Evolutionary conservation across 2,888 invertebrate genomes (phyloP), one percentile per base, ranked within the genome.

Genomic region (Cerastis leucographa): DNA sequence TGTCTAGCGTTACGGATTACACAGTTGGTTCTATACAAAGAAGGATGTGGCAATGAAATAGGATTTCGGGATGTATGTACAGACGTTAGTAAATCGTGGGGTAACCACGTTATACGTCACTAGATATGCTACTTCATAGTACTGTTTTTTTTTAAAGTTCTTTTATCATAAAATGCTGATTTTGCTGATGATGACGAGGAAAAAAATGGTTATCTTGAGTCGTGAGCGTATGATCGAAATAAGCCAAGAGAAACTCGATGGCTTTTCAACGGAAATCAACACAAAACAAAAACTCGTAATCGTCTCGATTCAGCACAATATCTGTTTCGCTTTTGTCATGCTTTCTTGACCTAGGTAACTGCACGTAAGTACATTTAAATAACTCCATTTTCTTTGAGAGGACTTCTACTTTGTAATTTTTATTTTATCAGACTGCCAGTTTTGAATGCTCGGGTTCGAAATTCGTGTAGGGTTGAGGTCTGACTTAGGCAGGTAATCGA

Each of bases 331-430:
- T 85, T 83, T 83, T 83, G 90, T 90, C 89, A 91, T 89, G 90
- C 89, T 91, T 91, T 91, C 91, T 85, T 90, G 89, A 89, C 89
- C 89, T 90, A 90, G 87, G 89, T 88, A 90, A 88, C 86, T 84
- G 79, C 35, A 69, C 46, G 46, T 70, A 59, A 69, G 44, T 71
- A 61, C 56, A 75, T 66, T 74, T 46, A 79, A 76, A 75, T 61
- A 72, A 65, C 54, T 61, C 17, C 65, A 74, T 70, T 72, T 70
- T 74, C 46, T 64, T 35, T 25, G 12, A 56, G 56, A 59, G 35
- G 14, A 61, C 8, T 22, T 44, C 42, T 49, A 9, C 29, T 56
- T 81, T 70, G 19, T 19, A 22, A 44, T 66, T 29, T 61, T 59
- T 40, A 61, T 49, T 49, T 1, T 29, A 54, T 42, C n/a, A 35